Base-by-base conservation (phyloP, 2,888 invertebrate species). In the Polymixis lichenea region DNA sequence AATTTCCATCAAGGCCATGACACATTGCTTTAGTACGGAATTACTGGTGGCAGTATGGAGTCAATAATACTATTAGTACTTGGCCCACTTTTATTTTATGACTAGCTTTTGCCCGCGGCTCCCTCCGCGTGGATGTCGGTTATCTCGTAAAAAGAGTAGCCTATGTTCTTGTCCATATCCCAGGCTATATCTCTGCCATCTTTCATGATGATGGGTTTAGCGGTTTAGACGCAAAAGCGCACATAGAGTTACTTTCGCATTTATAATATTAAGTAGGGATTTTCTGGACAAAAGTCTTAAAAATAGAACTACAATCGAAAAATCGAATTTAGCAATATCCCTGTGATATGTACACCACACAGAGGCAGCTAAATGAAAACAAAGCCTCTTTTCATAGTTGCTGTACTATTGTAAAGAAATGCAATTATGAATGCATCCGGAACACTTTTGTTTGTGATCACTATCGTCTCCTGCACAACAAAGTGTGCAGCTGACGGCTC, bases 391-490 rank as follows among this genome's bases (percentile, higher is more conserved):
- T 51, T 38, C 19, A 49, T 32, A 71, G 17, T 43, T 22, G 4
- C 53, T 32, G 51, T 68, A 64, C 49, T 64, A 61, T 73, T 83
- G 15, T 58, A 80, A 76, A 82, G 71, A 82, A 82, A 75, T 72
- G 75, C 75, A 77, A 78, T 86, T 80, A 86, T 76, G 28, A 67
- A 66, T 72, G 70, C 76, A 78, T 65, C 70, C 38, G 28, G 51
- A 28, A 62, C 56, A 46, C 56, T 70, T 77, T 86, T 88, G 85
- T 86, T 72, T 67, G 53, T 17, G 43, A 69, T 38, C 66, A 79
- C 81, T 83, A 86, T 86, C 65, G 71, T 60, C 65, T 73, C 85
- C 13, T 32, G 51, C 62, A 64, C 38, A 62, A 60, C 58, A 60
- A 61, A 67, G 62, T 49, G 38, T 74, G 73, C 74, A 62, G 28